These are phyloP conservation scores for Lepidotrigona ventralis DNA, from an alignment of 1,140 invertebrate species.

Conservation along the genomic window DNA sequence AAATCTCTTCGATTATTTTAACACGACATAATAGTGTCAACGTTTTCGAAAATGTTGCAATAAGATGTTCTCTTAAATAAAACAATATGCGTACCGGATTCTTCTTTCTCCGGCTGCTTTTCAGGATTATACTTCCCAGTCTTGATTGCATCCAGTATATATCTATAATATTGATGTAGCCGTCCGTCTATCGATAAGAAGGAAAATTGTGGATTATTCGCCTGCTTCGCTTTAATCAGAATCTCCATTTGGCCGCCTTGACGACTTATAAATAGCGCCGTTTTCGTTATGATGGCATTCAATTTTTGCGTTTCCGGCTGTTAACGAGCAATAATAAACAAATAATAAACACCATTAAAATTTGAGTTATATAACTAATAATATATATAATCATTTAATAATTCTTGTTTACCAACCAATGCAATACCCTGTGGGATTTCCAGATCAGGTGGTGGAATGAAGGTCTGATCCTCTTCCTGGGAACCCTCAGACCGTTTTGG, in stretches of 20 bases:
- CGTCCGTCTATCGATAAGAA: conserved; percentile 93
- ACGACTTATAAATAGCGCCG: conserved; percentile 94
- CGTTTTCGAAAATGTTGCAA: conserved; percentile 65
- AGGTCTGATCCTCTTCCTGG: conserved; percentile 86
- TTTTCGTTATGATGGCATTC: conserved; percentile 97
- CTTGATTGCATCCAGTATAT: conserved; percentile 90
- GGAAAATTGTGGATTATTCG: conserved; percentile 94
- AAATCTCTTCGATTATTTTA: conserved; percentile 68
- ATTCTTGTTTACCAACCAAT: conserved; percentile 81
- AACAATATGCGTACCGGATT: conserved; percentile 79
- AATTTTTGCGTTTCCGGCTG: conserved; percentile 96
- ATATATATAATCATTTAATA: conserved; percentile 4
- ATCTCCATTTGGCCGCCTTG: conserved; percentile 99
- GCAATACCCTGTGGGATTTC: conserved; percentile 87
- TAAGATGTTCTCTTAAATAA: conserved; percentile 56
- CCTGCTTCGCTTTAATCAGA: conserved; percentile 97
- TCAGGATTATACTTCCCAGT: conserved; percentile 87
- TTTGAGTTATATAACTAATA: neutral
- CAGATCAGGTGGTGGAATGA: conserved; percentile 85
- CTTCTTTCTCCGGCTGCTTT: conserved; percentile 80
- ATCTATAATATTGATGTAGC: conserved; percentile 95
- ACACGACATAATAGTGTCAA: conserved; percentile 64
- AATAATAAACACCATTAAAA: neutral
- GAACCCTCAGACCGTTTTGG: conserved; percentile 72
- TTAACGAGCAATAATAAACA: conserved; percentile 66